Evolutionary conservation across 2,113 vertebrate species (phyloP), one percentile per base, ranked within the genome.

Genomic region (Siniperca chuatsi): DNA sequence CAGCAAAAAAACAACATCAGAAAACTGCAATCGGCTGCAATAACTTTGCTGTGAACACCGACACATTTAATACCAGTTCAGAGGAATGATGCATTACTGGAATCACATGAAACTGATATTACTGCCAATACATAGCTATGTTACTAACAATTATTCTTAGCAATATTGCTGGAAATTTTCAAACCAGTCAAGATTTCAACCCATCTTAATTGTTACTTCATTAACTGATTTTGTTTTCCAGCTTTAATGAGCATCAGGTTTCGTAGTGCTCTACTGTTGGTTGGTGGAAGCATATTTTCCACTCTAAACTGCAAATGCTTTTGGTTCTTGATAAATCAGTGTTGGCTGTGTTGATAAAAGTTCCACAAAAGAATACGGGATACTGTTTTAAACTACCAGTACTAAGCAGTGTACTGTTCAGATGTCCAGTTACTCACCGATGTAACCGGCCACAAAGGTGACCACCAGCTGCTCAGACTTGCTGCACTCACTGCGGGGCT

Each of bases 361-460:
- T 25, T 48, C 4, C 12, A 48, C 46, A 48, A 13, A 12, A 15
- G 23, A 58, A 15, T 8, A 33, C 12, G 11, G 13, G 13, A 4
- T 2, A 6, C 9, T 9, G 55, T 58, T 25, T 12, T 58, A 57
- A 0, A 29, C 29, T 29, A 29, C 35, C 54, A n/a, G 23, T 11
- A 4, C n/a, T 29, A 7, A 4, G 58, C 18, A 61, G 6, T 18
- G 1, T 21, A 8, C 23, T 8, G 8, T 64, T 35, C 0, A 60
- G 60, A 10, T 16, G 18, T 21, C 62, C 4, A 0, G 18, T 37
- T 58, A 87, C 97, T 96, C 95, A 99, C 98, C 98, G 77, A 99
- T 99, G 89, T 99, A 99, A 35, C 98, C 98, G 21, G 98, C 98
- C 78, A 97, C 79, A 74, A 99, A 99, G 13, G 98, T 99, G 88